Percentiles rank a stretch among this genome's conserved stretches.
These are phyloP conservation scores for Agonopterix subpropinquella DNA, from an alignment of 2,888 invertebrate genomes.

Conservation along the genomic window DNA sequence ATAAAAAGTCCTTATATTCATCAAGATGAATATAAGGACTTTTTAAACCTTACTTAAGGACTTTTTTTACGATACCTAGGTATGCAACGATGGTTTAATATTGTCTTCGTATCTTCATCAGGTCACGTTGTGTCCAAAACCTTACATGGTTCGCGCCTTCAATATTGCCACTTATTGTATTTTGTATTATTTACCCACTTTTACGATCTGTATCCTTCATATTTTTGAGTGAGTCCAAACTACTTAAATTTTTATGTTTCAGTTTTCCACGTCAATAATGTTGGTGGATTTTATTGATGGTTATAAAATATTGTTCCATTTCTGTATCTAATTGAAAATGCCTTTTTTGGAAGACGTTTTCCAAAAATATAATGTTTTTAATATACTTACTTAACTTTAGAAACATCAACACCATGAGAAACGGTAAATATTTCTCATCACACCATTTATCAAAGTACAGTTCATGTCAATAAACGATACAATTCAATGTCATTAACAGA, in stretches of 20 bases:
- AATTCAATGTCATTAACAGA: constrained; percentile 53
- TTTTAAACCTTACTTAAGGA: too few relatives aligned
- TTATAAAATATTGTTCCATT: constrained; percentile 46
- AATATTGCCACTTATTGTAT: constrained; percentile 73
- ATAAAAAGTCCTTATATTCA: too few relatives aligned
- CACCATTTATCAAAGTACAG: constrained; percentile 51
- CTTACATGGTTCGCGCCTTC: constrained; percentile 34
- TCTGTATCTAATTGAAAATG: constrained; percentile 46
- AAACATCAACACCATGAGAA: too few relatives aligned
- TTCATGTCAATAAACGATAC: constrained; percentile 30
- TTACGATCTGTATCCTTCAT: constrained; percentile 64
- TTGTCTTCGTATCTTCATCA: not conserved
- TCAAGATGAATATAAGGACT: too few relatives aligned
- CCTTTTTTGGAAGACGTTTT: too few relatives aligned
- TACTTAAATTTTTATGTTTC: constrained; percentile 67
- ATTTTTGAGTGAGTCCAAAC: constrained; percentile 70
- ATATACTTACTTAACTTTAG: too few relatives aligned
- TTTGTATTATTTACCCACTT: constrained; percentile 73
- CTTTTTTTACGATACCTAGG: too few relatives aligned
- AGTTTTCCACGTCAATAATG: constrained; percentile 64
- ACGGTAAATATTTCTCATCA: constrained; percentile 29
- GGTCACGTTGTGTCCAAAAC: constrained; percentile 8
- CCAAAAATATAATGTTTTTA: too few relatives aligned
- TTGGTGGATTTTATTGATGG: constrained; percentile 50
- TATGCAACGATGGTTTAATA: not conserved